Evolutionary conservation across 2,113 vertebrate species (phyloP).

Genomic region (Sinosuthora webbiana): DNA sequence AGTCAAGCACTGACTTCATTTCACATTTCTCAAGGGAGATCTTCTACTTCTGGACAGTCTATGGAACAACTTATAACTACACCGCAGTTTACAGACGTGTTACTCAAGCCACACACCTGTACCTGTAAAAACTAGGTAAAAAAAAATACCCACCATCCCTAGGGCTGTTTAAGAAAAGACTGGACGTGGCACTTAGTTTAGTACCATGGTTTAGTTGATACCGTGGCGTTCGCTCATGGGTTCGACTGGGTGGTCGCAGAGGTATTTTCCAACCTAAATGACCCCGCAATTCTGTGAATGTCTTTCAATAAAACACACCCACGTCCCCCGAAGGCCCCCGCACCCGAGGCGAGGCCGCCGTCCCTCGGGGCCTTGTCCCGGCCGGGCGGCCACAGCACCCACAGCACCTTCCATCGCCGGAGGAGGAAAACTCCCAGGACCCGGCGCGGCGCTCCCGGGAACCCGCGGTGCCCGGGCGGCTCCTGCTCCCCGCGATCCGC

Average conservation of each 20-base stretch:
- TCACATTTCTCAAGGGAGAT: not conserved
- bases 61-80: not conserved
- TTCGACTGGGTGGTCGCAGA: no score
- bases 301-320: not conserved
- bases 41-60: not conserved
- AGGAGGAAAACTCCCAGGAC: no score
- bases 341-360: not conserved
- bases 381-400: not conserved
- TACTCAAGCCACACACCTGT: not conserved
- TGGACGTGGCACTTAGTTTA: not conserved
- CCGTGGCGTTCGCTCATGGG: accelerated
- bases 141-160: not conserved
- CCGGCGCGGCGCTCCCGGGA: no score
- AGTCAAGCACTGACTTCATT: not conserved
- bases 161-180: not conserved
- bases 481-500: not conserved
- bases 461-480: accelerated
- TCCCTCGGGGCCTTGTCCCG: not conserved
- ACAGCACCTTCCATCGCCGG: accelerated
- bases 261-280: not conserved
- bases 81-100: accelerated
- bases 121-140: accelerated
- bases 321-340: not conserved
- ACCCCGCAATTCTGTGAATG: accelerated
- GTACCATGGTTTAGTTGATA: no score